Base-by-base conservation (phyloP, 2,888 invertebrate species). In the Dasypolia templi region DNA sequence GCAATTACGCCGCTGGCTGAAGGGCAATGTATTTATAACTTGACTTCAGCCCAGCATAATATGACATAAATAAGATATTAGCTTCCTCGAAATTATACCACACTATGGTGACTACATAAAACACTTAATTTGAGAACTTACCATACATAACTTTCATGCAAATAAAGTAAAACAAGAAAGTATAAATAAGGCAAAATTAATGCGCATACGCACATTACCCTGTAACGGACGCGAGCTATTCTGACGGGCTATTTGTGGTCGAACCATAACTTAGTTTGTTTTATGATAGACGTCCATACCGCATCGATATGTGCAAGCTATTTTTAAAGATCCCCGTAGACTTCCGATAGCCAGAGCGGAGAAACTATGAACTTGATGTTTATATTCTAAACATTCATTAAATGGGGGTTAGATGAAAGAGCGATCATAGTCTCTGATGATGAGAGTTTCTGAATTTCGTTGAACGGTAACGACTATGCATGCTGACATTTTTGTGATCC, bases 191-290 rank as follows among this genome's bases (percentile, higher is more conserved):
- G 58, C 59, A 59, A 62, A 64, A 74, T 58, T 77, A 80, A 78
- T 72, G 72, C 73, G 51, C 61, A 3, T 77, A 73, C 66, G 51
- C 73, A 77, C 71, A 84, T 86, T 77, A 83, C 72, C 66, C 77
- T 77, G 63, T 26, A 84, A 77, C 78, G 79, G 81, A 76, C 73
- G 75, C 65, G 70, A 58, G 64, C 74, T 81, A 83, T 82, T 83
- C 65, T 58, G 44, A 22, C 35, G 49, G 69, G 76, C 81, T 86
- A 86, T 86, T 86, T 85, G 75, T 72, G 79, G 79, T 61, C 46
- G 66, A 70, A 77, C 69, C 71, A 83, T 86, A 84, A 87, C 77
- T 84, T 86, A 77, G 76, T 68, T 67, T 51, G 69, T 80, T 84
- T 84, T 86, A 87, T 84, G 84, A 86, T 81, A 66, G 70, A 71